Evolutionary conservation across 2,113 vertebrate genomes (phyloP), one percentile per base, ranked within the genome.

Genomic region (Hucho hucho): DNA sequence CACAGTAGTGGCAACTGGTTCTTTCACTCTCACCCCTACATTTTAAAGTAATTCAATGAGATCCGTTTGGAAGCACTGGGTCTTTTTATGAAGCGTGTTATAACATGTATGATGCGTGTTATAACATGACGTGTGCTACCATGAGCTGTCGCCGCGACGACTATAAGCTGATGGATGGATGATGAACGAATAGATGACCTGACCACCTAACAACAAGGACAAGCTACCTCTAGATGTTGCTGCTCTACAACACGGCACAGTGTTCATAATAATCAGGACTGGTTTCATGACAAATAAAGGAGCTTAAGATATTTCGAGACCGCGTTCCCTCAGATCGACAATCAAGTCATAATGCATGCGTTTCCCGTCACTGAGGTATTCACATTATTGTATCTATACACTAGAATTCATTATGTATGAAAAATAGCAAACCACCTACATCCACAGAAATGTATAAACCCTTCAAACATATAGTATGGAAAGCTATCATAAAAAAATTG

Each of bases 31-130:
- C 69, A 3, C 25, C 53, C 77, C 78, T 73, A 63, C 67, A 64
- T 78, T 78, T 75, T 79, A 69, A 79, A 83, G 81, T 77, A 76
- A 81, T 80, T 80, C 46, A 83, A 83, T 90, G 88, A 91, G 89
- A 90, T 92, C 85, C 83, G 88, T 89, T 88, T 87, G 89, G 89
- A 92, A 92, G 90, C 87, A 90, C 87, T 89, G 87, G 85, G 84
- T 90, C 89, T 85, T 77, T 88, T 75, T 87, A 87, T 86, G 88
- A 67, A 69, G 86, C 83, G 82, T 87, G 84, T 75, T 53, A 18
- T 47, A 47, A 47, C 12, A 47, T 47, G 11, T 47, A 47, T 47
- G 46, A 47, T 13, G 46, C 11, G 46, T 47, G 79, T 66, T 14
- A 77, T 84, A 72, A 81, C 72, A 67, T 81, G 75, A 82, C 82